Percentiles rank a stretch among this genome's conserved stretches.
These are phyloP conservation scores for Fistularia tabacaria DNA, from an alignment of 2,797 vertebrate genomes.

Conservation along the genomic window DNA sequence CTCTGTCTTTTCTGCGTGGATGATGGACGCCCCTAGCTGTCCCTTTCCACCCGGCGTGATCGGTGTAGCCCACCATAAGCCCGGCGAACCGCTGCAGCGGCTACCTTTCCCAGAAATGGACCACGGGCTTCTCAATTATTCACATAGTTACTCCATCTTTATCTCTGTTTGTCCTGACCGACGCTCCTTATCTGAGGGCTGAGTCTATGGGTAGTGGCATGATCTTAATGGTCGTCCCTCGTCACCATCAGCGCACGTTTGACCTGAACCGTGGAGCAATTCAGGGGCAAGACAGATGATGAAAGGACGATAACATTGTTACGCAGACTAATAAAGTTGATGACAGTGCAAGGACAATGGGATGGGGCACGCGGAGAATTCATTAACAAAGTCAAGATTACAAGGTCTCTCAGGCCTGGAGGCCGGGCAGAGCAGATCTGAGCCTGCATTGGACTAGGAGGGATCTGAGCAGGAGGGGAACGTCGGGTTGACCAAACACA, in stretches of 20 bases:
- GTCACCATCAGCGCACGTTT: conserved; percentile 19
- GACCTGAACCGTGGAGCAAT: conserved; percentile 15
- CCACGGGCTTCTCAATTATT: conserved; percentile 55
- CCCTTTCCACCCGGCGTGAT: conserved; percentile 29
- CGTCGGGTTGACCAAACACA: too few relatives aligned
- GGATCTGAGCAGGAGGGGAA: too few relatives aligned
- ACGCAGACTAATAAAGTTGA: too few relatives aligned
- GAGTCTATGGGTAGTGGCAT: conserved; percentile 46
- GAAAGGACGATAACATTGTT: conserved; percentile 13
- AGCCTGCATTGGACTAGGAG: too few relatives aligned
- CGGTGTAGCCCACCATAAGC: conserved; percentile 25
- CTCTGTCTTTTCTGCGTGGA: conserved; percentile 56
- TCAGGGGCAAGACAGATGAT: conserved; percentile 11
- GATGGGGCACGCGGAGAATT: too few relatives aligned
- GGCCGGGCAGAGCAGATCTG: too few relatives aligned
- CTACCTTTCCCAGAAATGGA: conserved; percentile 26
- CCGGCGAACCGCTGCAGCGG: conserved; percentile 2
- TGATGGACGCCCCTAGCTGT: conserved; percentile 63
- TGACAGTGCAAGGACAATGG: too few relatives aligned
- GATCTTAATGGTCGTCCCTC: conserved; percentile 27
- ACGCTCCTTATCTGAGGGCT: conserved; percentile 55
- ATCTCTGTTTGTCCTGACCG: conserved; percentile 39
- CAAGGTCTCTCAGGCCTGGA: too few relatives aligned
- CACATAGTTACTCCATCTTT: conserved; percentile 40
- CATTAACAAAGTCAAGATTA: too few relatives aligned